Evolutionary conservation across 2,888 invertebrate genomes (phyloP).

Genomic region (Dioctria linearis): DNA sequence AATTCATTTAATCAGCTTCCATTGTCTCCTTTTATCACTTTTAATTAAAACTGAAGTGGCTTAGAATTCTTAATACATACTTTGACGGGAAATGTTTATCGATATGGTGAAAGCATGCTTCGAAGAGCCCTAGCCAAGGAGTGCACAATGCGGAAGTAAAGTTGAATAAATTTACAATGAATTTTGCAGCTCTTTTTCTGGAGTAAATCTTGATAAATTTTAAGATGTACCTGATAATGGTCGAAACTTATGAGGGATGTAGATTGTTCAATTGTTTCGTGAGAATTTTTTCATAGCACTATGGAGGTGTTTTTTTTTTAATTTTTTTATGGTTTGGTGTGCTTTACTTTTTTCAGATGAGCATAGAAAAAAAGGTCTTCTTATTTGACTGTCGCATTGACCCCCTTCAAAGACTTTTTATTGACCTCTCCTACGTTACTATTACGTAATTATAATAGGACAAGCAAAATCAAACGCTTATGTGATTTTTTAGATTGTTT

Average conservation of each 20-base stretch:
- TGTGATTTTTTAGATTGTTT: too few relatives aligned
- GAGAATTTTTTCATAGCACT: neutral
- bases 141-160: neutral
- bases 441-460: neutral
- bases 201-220: neutral
- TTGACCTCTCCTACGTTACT: neutral
- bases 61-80: slow-evolving; percentile 12
- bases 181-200: neutral
- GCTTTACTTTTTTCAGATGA: neutral
- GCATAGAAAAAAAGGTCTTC: neutral
- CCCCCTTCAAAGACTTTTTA: too few relatives aligned
- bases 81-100: slow-evolving; percentile 39
- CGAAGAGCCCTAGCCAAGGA: neutral
- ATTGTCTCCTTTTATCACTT: slow-evolving; percentile 54
- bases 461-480: too few relatives aligned
- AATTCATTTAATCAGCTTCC: slow-evolving; percentile 53
- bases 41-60: slow-evolving; percentile 54
- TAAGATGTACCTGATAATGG: neutral
- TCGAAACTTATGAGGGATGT: slow-evolving; percentile 34
- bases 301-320: too few relatives aligned
- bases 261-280: slow-evolving; percentile 41
- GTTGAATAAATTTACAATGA: neutral
- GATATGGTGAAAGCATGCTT: slow-evolving; percentile 22
- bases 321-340: too few relatives aligned
- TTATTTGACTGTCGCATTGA: too few relatives aligned